These are phyloP conservation scores for Pristionchus mayeri DNA, from an alignment of 2,888 invertebrate genomes.

Conservation along the genomic window DNA sequence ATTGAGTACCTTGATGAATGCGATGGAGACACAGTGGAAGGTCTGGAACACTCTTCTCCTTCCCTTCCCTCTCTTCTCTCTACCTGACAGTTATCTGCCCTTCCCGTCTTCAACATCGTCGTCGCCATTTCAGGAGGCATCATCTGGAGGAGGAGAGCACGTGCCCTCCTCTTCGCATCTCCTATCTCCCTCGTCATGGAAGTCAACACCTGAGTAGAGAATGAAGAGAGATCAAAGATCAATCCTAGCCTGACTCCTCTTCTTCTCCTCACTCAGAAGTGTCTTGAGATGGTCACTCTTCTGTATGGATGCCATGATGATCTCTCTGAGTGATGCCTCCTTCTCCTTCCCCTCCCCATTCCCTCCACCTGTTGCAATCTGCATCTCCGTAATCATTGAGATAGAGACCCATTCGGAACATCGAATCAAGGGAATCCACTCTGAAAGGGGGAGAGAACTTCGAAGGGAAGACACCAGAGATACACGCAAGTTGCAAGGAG, in stretches of 20 bases:
- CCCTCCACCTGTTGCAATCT: conserved; percentile 86
- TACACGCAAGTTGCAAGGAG: conserved; percentile 69
- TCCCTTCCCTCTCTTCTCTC: not conserved
- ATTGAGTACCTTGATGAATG: conserved; percentile 89
- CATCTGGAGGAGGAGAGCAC: conserved; percentile 96
- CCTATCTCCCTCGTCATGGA: conserved; percentile 96
- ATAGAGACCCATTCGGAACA: conserved; percentile 92
- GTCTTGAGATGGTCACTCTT: conserved; percentile 96
- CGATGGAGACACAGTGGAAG: conserved; percentile 94
- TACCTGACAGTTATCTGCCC: conserved; percentile 57
- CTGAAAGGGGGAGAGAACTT: conserved; percentile 68
- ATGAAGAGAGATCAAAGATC: not conserved
- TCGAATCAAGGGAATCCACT: conserved; percentile 91
- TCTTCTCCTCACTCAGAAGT: conserved; percentile 94
- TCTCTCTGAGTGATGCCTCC: conserved; percentile 81
- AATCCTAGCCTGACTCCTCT: conserved; percentile 81
- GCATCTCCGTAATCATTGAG: conserved; percentile 99
- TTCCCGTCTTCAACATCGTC: conserved; percentile 60
- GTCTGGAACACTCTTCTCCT: conserved; percentile 82
- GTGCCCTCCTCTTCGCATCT: conserved; percentile 94
- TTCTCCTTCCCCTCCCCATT: not conserved
- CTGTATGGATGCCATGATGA: conserved; percentile 91
- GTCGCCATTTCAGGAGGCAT: conserved; percentile 88
- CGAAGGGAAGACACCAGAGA: conserved; percentile 15
- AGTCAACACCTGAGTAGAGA: conserved; percentile 85